Conservation (phyloP, 2,113 vertebrate genomes). For the Muntiacus muntjak region DNA sequence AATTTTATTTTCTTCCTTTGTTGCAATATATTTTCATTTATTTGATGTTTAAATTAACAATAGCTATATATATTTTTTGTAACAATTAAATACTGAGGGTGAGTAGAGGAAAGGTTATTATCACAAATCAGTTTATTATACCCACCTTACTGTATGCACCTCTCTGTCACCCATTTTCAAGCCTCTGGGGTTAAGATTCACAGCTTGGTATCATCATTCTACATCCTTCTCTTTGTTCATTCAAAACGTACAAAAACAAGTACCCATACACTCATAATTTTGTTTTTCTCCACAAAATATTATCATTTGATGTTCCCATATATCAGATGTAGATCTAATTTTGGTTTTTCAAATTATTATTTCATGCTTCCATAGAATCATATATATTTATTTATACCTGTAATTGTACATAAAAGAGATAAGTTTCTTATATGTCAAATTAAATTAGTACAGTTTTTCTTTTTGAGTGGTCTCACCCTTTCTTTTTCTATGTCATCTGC, state of each 20-base stretch:
- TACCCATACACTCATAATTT: background rate
- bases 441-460: background rate
- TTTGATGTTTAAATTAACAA: background rate
- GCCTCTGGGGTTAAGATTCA: background rate
- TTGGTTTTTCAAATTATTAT: background rate
- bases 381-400: background rate
- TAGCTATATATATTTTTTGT: background rate
- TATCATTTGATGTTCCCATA: background rate
- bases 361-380: background rate
- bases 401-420: background rate
- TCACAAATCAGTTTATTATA: background rate
- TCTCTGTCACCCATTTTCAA: background rate
- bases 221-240: background rate
- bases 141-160: rapidly evolving
- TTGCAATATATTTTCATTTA: background rate
- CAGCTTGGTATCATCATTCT: background rate
- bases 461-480: background rate
- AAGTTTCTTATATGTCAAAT: background rate
- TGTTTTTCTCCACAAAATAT: background rate
- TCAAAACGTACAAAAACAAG: background rate
- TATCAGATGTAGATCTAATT: background rate
- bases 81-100: background rate
- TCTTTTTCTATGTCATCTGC: background rate
- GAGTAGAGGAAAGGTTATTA: background rate
- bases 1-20: slow-evolving; percentile 34